Evolutionary conservation across 2,888 invertebrate genomes (phyloP).

Genomic region (Osmoderma eremita): DNA sequence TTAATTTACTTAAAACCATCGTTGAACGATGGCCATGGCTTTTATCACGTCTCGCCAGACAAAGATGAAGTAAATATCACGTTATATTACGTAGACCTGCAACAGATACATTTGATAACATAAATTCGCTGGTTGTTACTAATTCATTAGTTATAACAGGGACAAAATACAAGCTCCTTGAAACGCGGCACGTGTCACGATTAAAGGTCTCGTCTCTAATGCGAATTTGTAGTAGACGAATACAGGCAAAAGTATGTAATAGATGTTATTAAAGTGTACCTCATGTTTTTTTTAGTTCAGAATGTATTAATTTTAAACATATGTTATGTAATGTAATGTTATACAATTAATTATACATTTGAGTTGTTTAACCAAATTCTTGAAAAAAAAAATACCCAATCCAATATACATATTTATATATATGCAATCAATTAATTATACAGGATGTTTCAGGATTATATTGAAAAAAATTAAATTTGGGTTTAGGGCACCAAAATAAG

Average conservation of each 20-base stretch:
- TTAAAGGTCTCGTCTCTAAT: conserved; percentile 13
- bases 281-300: too few relatives aligned
- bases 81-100: conserved; percentile 14
- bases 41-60: conserved; percentile 10
- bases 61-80: conserved; percentile 18
- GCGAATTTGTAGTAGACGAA: not conserved
- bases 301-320: too few relatives aligned
- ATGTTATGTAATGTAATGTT: too few relatives aligned
- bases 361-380: too few relatives aligned
- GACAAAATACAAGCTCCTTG: conserved; percentile 20
- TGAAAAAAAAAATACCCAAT: too few relatives aligned
- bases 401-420: too few relatives aligned
- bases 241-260: not conserved
- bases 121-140: conserved; percentile 25
- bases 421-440: too few relatives aligned
- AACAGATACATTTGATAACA: conserved; percentile 7
- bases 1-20: conserved; percentile 16
- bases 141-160: conserved; percentile 3
- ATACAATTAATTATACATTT: too few relatives aligned
- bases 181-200: conserved; percentile 29
- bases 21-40: conserved; percentile 7
- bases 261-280: too few relatives aligned
- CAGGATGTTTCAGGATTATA: too few relatives aligned
- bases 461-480: too few relatives aligned
- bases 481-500: too few relatives aligned